Base-by-base conservation (phyloP, 1,140 invertebrate genomes). In the Dreissena rostriformis region DNA sequence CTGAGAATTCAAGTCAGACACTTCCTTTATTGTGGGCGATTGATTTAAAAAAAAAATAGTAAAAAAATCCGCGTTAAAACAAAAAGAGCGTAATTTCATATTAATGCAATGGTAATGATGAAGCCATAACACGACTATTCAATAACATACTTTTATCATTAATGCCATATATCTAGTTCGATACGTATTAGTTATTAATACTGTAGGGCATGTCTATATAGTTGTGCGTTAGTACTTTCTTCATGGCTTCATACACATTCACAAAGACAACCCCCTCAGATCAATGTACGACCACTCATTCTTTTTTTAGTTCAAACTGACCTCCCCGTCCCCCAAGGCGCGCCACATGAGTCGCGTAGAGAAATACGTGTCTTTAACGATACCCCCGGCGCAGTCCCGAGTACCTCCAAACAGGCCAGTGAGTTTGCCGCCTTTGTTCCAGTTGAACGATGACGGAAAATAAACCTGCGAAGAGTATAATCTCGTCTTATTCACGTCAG, bases 311-410 rank as follows among this genome's bases (percentile, higher is more conserved):
- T n/a, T n/a, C 2, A 61, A 2, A 61, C 39, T 5, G 17, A 90
- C 53, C 81, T 89, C 87, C 8, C 86, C 89, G 39, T 87, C 82
- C 12, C 90, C 89, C 29, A 82, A 24, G 14, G 22, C 52, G 0
- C 88, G 72, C 89, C 89, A 91, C 89, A 90, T 90, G 17, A 89
- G 75, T 24, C 90, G 1, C 26, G 86, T 86, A 1, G 90, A 89
- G 17, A 91, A 89, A 61, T 89, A 90, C 19, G 84, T 74, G 15
- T 86, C 82, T 17, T 82, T 51, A 24, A 82, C 65, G 4, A 82
- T 61, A 5, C 86, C 83, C 0, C 87, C 90, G 10, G 88, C 86
- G 53, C 88, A 90, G 1, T 76, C 72, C n/a, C 77, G 65, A 5
- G 39, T 61, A 4, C 87, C 86, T 12, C 88, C 87, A 22, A 70